Base-by-base conservation (phyloP, 2,888 invertebrate species). In the Sycophila texana region DNA sequence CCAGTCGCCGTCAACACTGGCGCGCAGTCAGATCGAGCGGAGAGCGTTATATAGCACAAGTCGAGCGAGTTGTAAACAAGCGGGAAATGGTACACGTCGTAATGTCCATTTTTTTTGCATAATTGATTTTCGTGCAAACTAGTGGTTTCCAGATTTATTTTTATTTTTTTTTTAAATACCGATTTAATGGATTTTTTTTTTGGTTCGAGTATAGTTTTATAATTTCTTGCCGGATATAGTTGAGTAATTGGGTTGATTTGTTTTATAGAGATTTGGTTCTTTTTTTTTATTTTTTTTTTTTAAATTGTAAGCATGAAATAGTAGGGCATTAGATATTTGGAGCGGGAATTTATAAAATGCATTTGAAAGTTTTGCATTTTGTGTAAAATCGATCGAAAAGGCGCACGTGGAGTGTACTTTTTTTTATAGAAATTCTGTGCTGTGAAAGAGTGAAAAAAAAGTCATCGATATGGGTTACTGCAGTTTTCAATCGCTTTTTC, bases 1-100 rank as follows among this genome's bases (percentile, higher is more conserved):
- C 53, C 53, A 76, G 63, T 70, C 76, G 60, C 53, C 60, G 61
- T 70, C 55, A 57, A 53, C 49, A 57, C 47, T 39, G 16, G 65
- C 39, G 65, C 65, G 30, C 72, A 66, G 66, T 66, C 51, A 66
- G 20, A 49, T 22, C 49, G 51, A 47, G 66, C 51, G n/a, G 51
- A 22, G 66, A 39, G 18, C 39, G 13, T 39, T 39, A 63, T 39
- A 39, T 63, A 18, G 30, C n/a, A 39, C 63, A 4, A 63, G 47
- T 16, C 39, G 47, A 39, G 26, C 53, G 7, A 53, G 67, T 53
- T 60, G 47, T 71, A 71, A 58, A 58, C 71, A 63, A 39, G 39
- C 63, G 47, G 39, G 63, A 16, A 47, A 63, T 63, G 63, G 63
- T 63, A 63, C 13, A 58, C 20, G 18, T 58, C 18, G 39, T 39